Base-by-base conservation (phyloP, 2,113 vertebrate species). In the Chrysochloris asiatica region DNA sequence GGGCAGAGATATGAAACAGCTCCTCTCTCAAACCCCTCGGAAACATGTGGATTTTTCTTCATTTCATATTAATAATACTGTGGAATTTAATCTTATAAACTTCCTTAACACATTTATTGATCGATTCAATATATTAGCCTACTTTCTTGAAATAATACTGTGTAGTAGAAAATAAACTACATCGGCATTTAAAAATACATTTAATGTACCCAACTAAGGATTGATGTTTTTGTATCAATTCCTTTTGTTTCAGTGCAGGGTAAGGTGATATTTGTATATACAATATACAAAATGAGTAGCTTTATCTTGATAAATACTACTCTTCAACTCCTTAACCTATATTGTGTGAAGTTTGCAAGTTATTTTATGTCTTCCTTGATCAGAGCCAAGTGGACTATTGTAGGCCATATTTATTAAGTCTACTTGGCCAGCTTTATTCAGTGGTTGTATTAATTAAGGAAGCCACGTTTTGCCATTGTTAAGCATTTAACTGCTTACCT, bases 401-500 rank as follows among this genome's bases (percentile, higher is more conserved):
- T 38, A n/a, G 67, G 21, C 52, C 56, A 43, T 83, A 83, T 75
- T 91, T 94, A 63, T 54, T 83, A 84, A 75, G 82, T 13, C 28
- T 24, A 41, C 67, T 90, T 67, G 12, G 67, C 2, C 38, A 84
- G 33, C 24, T 2, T 88, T 43, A 5, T 90, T 82, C 45, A 92
- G 89, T 93, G 52, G 26, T 91, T 83, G 45, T 52, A 73, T 79
- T 33, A 54, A 50, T 82, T 54, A 0, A 22, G 54, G 4, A 22
- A 22, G 17, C 54, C 19, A 3, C 17, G 19, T 56, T 16, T 22
- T 56, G 54, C 54, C 5, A 22, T 56, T 16, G 24, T 56, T 56
- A 13, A 8, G 54, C 24, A 4, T 22, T 56, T 19, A 16, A 56
- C 54, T 56, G n/a, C n/a, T n/a, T 56, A 16, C 8, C 19, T 16